phyloP scores from a whole-genome alignment of 1,140 invertebrate genomes.

The Metopolophium dirhodum region DNA sequence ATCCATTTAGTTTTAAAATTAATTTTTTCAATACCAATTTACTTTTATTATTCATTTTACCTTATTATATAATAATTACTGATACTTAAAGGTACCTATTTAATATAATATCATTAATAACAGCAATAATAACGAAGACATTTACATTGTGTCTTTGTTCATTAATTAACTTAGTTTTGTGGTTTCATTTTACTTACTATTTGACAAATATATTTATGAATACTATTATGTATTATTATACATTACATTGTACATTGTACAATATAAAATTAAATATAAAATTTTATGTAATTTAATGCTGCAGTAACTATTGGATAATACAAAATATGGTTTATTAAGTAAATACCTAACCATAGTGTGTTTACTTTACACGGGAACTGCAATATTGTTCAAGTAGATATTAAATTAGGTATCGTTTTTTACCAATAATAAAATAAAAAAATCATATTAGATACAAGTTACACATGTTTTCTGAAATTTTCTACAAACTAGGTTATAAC shows the following conservation, averaged over 20 bases:
- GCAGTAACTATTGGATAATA: neutral
- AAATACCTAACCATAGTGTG: neutral
- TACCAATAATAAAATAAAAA: neutral
- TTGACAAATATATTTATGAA: neutral
- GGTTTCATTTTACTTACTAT: neutral
- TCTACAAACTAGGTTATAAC: neutral
- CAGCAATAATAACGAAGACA: neutral
- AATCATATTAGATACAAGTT: neutral
- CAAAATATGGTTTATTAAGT: conserved; percentile 11
- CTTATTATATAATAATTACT: conserved; percentile 16
- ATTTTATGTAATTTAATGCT: neutral
- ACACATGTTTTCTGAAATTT: neutral
- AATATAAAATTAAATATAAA: neutral
- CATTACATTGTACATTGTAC: neutral
- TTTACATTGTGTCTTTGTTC: neutral
- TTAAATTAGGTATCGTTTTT: neutral
- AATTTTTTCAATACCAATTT: neutral
- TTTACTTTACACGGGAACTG: neutral
- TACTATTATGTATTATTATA: neutral
- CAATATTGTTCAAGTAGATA: neutral
- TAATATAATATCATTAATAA: neutral
- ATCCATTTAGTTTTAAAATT: neutral
- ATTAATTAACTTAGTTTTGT: neutral
- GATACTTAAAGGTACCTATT: neutral
- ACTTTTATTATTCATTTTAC: neutral